These are phyloP conservation scores for Globodera ellingtonae DNA, from an alignment of 1,140 invertebrate genomes.

Conservation along the genomic window DNA sequence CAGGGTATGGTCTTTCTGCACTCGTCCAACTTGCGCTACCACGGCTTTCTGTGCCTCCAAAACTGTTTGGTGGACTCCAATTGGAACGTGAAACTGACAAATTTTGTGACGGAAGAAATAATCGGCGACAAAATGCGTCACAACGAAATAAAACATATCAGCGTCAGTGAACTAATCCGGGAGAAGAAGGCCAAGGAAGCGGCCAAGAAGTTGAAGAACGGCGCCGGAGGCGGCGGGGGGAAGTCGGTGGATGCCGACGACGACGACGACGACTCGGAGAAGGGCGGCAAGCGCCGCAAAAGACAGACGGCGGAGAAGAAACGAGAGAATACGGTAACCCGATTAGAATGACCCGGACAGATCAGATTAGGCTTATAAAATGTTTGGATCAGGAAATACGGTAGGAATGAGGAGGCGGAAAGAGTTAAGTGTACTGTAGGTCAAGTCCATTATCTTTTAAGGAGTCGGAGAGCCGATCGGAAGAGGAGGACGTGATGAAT, in stretches of 20 bases:
- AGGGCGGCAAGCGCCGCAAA: neutral
- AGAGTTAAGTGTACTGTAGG: no score
- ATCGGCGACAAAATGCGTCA: conserved; percentile 61
- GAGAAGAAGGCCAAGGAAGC: conserved; percentile 30
- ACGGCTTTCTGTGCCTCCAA: conserved; percentile 63
- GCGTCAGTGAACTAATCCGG: conserved; percentile 26
- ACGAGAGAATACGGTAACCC: neutral
- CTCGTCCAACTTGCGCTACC: conserved; percentile 53
- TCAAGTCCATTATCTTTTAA: neutral
- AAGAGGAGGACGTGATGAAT: conserved; percentile 3
- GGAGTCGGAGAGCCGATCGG: conserved; percentile 9
- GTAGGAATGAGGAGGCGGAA: neutral
- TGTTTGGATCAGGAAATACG: conserved; percentile 8
- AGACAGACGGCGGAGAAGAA: neutral
- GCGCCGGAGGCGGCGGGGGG: neutral
- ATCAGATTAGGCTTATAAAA: conserved; percentile 19
- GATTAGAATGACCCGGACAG: neutral
- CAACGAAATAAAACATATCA: conserved; percentile 54
- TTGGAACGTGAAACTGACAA: conserved; percentile 64
- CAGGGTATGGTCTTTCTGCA: conserved; percentile 61
- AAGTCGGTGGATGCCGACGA: no score
- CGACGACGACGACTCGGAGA: neutral
- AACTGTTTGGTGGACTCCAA: conserved; percentile 65
- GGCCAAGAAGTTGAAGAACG: conserved; percentile 11
- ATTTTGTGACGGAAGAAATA: conserved; percentile 61